phyloP scores from a whole-genome alignment of 2,888 invertebrate genomes.

The Standfussiana lucernea region DNA sequence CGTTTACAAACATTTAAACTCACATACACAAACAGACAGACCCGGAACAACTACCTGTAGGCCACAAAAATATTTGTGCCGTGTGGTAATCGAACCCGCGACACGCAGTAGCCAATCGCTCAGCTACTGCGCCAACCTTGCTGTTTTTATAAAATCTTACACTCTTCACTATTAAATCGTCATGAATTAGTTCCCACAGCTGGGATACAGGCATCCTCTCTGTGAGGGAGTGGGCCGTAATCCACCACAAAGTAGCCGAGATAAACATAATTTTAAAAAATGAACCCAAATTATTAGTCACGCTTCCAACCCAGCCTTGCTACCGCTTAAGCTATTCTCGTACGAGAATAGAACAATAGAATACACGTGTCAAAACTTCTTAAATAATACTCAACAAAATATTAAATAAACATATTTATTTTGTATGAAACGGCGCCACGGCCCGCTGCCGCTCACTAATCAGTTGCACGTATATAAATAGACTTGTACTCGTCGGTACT shows the following conservation, averaged over 20 bases:
- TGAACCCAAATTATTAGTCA: too few species aligned
- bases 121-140: too few species aligned
- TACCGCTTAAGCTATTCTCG: not conserved
- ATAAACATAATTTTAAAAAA: not conserved
- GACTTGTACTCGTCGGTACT: slow-evolving; percentile 56
- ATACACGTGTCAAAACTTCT: slow-evolving; percentile 9
- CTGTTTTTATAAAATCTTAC: not conserved
- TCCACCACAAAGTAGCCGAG: not conserved
- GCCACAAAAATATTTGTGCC: too few species aligned
- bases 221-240: too few species aligned
- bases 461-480: slow-evolving; percentile 78
- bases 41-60: too few species aligned
- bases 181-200: too few species aligned
- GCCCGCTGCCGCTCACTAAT: slow-evolving; percentile 63
- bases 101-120: too few species aligned
- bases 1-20: too few species aligned
- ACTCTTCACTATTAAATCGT: too few species aligned
- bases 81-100: too few species aligned
- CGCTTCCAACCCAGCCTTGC: not conserved
- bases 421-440: slow-evolving; percentile 37
- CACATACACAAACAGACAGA: too few species aligned
- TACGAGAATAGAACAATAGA: slow-evolving; percentile 18
- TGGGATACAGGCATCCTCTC: too few species aligned
- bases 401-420: slow-evolving; percentile 12
- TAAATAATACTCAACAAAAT: not conserved